Conservation (phyloP, 2,888 invertebrate genomes). For the Meliscaeva auricollis region DNA sequence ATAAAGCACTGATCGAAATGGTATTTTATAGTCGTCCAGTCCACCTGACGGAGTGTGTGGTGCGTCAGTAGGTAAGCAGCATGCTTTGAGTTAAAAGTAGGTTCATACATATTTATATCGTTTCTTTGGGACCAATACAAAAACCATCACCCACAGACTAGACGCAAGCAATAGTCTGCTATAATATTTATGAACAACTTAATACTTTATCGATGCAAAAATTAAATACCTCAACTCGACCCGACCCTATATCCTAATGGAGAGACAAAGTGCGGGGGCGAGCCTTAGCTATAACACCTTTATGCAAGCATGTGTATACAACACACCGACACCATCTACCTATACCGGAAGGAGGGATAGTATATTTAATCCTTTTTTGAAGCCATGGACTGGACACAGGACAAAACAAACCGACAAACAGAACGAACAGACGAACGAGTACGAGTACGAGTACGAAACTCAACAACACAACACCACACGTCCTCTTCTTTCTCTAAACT, state of each 20-base stretch:
- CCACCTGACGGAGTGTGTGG: conserved; percentile 32
- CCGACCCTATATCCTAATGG: background rate
- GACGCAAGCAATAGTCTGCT: conserved; percentile 57
- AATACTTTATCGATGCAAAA: conserved; percentile 74
- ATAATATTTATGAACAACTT: conserved; percentile 75
- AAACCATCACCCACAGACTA: conserved; percentile 38
- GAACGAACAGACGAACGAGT: background rate
- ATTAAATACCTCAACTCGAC: conserved; percentile 17
- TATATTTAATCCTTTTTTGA: conserved; percentile 62
- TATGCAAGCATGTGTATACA: background rate
- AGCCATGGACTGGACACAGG: conserved; percentile 44
- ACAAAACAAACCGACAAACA: conserved; percentile 55
- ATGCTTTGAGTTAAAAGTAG: conserved; percentile 23
- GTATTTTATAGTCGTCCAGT: conserved; percentile 31
- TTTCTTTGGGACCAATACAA: conserved; percentile 16
- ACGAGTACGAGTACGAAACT: too few relatives aligned
- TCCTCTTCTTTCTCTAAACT: conserved; percentile 11
- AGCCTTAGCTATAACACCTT: conserved; percentile 10
- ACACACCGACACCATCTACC: conserved; percentile 15
- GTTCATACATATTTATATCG: conserved; percentile 18
- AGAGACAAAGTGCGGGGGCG: background rate
- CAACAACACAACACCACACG: conserved; percentile 7
- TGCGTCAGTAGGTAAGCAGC: conserved; percentile 13
- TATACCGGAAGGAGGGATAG: conserved; percentile 33
- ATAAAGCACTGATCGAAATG: conserved; percentile 5